Evolutionary conservation across 2,888 invertebrate genomes (phyloP).

Genomic region (Sympetrum striolatum): DNA sequence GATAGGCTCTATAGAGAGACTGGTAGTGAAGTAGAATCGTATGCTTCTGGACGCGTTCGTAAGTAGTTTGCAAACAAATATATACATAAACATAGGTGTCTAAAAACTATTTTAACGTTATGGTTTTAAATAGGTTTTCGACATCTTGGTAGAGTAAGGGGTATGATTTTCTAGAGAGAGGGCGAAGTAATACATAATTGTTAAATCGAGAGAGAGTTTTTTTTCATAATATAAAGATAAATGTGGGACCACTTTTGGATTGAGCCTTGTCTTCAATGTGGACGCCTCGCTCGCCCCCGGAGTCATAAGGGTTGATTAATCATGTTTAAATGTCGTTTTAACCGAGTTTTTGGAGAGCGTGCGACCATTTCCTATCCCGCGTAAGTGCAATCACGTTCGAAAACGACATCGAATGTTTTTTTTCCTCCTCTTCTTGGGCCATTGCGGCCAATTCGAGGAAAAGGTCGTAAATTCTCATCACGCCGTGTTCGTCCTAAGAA

Average conservation of each 20-base stretch:
- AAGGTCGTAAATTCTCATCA: not conserved
- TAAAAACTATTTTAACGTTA: not conserved
- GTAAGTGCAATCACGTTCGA: not conserved
- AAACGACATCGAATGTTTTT: not conserved
- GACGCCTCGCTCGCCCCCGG: constrained; percentile 15
- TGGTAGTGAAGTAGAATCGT: not conserved
- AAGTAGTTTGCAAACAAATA: not conserved
- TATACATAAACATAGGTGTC: not conserved
- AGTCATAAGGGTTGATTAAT: constrained; percentile 10
- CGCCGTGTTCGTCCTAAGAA: not conserved
- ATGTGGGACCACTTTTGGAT: constrained; percentile 38
- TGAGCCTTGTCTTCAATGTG: constrained; percentile 28
- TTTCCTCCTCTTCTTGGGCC: not conserved
- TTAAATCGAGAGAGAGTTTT: not conserved
- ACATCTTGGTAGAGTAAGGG: not conserved
- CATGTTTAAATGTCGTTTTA: not conserved
- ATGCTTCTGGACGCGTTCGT: not conserved
- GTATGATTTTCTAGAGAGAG: not conserved
- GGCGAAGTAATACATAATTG: not conserved
- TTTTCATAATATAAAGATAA: constrained; percentile 15
- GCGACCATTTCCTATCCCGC: not conserved
- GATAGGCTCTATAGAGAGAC: not conserved
- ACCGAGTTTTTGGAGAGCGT: not conserved
- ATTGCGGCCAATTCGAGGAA: no score
- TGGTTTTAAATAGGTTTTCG: not conserved